Conservation (phyloP, 2,113 vertebrate genomes). For the Sinocyclocheilus anophthalmus region DNA sequence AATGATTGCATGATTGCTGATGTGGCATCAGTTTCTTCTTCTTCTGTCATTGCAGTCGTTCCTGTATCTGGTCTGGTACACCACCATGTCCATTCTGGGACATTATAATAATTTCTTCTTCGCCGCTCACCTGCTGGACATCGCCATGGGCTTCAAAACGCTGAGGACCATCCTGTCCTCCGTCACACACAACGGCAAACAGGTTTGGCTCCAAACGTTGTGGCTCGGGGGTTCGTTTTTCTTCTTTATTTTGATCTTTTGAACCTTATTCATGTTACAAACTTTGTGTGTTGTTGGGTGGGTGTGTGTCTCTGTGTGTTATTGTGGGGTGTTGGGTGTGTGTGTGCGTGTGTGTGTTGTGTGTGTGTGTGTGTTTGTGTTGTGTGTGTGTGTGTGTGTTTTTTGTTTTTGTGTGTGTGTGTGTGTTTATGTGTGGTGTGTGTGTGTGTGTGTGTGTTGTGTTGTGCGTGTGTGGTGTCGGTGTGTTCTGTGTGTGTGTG, state of each 20-base stretch:
- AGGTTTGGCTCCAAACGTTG: conserved; percentile 73
- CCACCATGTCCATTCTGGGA: conserved; percentile 96
- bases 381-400: too few relatives aligned
- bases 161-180: conserved; percentile 95
- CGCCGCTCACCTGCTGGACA: conserved; percentile 94
- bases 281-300: conserved; percentile 15
- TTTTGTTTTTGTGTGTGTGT: too few relatives aligned
- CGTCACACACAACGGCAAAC: conserved; percentile 98
- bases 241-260: neutral
- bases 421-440: neutral
- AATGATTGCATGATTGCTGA: too few relatives aligned
- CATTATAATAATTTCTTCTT: conserved; percentile 99
- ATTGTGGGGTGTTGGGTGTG: too few relatives aligned
- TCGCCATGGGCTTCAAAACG: conserved; percentile 99
- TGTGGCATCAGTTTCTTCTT: neutral
- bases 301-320: neutral
- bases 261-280: neutral
- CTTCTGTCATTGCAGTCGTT: conserved; percentile 80
- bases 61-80: conserved; percentile 96
- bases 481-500: too few relatives aligned
- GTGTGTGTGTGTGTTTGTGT: too few relatives aligned
- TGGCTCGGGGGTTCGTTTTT: neutral
- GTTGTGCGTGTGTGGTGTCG: too few relatives aligned
- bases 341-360: too few relatives aligned
- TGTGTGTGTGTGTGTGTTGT: too few relatives aligned